phyloP scores from a whole-genome alignment of 2,888 invertebrate species.

The Cylloceria caligata region DNA sequence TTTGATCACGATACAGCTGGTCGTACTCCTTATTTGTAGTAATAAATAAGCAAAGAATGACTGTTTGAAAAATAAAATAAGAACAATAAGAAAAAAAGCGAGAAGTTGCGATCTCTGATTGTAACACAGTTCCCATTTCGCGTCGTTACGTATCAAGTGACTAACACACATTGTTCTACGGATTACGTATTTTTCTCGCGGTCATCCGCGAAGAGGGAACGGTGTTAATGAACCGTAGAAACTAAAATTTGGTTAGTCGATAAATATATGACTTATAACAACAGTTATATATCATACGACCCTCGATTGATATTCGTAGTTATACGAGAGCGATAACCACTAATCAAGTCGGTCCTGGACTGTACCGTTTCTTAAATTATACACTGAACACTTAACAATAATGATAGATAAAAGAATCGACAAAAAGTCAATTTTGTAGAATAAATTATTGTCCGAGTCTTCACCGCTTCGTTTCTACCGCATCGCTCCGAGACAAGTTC shows the following conservation, averaged over 20 bases:
- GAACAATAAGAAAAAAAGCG: conserved; percentile 9
- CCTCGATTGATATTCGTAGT: conserved; percentile 32
- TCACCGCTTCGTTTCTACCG: conserved; percentile 30
- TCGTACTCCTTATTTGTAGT: no score
- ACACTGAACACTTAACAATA: conserved; percentile 48
- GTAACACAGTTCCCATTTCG: conserved; percentile 36
- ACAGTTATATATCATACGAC: conserved; percentile 53
- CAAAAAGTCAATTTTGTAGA: conserved; percentile 41
- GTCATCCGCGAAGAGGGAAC: conserved; percentile 17
- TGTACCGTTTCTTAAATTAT: conserved; percentile 25
- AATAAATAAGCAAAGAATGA: conserved; percentile 5
- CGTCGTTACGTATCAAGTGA: conserved; percentile 12
- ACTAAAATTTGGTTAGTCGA: conserved; percentile 80
- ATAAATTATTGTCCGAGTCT: conserved; percentile 55
- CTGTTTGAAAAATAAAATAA: neutral
- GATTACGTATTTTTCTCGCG: neutral
- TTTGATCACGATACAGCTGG: no score
- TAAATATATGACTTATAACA: conserved; percentile 71
- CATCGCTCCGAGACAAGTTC: neutral
- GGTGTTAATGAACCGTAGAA: conserved; percentile 64
- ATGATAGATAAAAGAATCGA: conserved; percentile 37
- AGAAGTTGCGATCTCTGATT: neutral
- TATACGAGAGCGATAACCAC: conserved; percentile 30
- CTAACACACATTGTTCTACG: conserved; percentile 10
- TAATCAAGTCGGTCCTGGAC: conserved; percentile 40